phyloP scores from a whole-genome alignment of 2,113 vertebrate genomes.

The Lanius ludovicianus region DNA sequence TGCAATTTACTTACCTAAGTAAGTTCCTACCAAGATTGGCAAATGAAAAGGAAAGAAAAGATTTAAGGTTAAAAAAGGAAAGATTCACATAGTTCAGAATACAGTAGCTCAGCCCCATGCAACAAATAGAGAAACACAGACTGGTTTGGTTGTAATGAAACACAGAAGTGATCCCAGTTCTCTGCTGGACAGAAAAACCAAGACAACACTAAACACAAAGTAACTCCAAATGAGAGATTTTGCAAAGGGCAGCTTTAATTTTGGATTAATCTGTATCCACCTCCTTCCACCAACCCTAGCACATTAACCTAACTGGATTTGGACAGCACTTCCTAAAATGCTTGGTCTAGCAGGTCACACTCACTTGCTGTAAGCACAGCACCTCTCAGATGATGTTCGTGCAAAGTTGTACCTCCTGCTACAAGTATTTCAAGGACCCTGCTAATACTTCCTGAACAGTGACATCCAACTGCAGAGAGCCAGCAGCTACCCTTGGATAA shows the following conservation, averaged over 20 bases:
- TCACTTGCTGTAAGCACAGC: background rate
- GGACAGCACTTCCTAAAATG: background rate
- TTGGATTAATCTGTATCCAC: background rate
- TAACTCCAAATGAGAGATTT: background rate
- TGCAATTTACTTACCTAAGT: constrained; percentile 75
- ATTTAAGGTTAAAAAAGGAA: constrained; percentile 39
- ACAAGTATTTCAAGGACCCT: background rate
- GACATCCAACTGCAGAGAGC: background rate
- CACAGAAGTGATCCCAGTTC: background rate
- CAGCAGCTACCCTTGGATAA: background rate
- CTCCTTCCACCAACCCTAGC: background rate
- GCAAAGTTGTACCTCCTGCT: background rate
- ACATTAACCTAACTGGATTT: background rate
- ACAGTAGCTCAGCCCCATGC: constrained; percentile 43
- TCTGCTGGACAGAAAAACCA: background rate
- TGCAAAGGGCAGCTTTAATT: background rate
- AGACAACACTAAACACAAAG: constrained; percentile 13
- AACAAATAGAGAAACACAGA: constrained; percentile 13
- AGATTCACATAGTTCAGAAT: background rate
- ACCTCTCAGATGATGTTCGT: background rate
- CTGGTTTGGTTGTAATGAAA: background rate
- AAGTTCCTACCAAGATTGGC: constrained; percentile 74
- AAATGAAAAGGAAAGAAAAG: constrained; percentile 54
- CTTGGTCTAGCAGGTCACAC: background rate
- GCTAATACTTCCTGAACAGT: background rate